These are phyloP conservation scores for Uloborus plumipes DNA, from an alignment of 2,888 invertebrate species.

Conservation along the genomic window DNA sequence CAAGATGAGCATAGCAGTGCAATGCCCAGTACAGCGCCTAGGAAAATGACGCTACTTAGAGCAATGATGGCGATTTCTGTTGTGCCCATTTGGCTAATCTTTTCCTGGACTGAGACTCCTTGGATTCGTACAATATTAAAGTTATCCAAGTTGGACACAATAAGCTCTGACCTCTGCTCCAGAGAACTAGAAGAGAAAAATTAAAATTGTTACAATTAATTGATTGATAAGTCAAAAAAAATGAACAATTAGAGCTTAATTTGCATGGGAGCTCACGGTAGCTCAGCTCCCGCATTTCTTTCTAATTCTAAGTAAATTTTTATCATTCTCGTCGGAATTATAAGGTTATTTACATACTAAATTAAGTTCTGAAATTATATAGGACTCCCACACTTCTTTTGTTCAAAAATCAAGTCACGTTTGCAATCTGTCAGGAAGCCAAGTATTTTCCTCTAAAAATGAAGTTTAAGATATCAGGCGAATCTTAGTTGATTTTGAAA, in stretches of 20 bases:
- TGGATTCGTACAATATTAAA: constrained; percentile 67
- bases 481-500: too few species aligned
- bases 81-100: constrained; percentile 75
- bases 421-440: too few species aligned
- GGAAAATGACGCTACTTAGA: constrained; percentile 83
- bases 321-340: too few species aligned
- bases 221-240: neutral
- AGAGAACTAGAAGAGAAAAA: constrained; percentile 62
- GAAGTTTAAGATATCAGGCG: too few species aligned
- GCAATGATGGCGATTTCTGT: constrained; percentile 86
- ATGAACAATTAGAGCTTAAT: neutral
- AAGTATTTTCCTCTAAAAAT: too few species aligned
- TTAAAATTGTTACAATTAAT: neutral
- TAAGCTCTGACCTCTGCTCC: constrained; percentile 66
- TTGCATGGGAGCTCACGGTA: too few species aligned
- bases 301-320: too few species aligned
- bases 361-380: too few species aligned
- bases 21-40: constrained; percentile 85
- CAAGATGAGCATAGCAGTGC: constrained; percentile 68
- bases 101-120: constrained; percentile 68
- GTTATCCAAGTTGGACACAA: constrained; percentile 66
- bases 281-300: too few species aligned
- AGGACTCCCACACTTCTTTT: too few species aligned
- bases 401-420: too few species aligned
- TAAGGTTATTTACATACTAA: too few species aligned